Evolutionary conservation across 2,888 invertebrate genomes (phyloP).

Genomic region (Cenopis cana): DNA sequence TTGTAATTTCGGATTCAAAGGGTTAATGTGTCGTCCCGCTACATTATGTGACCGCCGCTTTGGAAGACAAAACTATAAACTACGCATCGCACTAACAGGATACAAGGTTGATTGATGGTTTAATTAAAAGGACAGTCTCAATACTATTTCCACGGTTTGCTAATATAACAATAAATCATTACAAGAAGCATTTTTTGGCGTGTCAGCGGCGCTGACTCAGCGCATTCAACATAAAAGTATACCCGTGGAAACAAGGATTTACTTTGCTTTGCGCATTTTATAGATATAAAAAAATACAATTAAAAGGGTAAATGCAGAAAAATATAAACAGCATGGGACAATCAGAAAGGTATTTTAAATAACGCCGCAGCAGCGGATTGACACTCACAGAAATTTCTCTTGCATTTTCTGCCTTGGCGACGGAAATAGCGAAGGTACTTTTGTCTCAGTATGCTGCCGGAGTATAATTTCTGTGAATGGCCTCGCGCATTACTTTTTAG

Average conservation of each 20-base stretch:
- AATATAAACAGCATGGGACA: neutral
- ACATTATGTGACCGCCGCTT: neutral
- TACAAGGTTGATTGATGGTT: neutral
- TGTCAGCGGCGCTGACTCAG: too few species aligned
- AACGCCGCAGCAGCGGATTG: neutral
- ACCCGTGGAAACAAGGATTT: neutral
- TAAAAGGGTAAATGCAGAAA: neutral
- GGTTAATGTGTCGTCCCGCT: neutral
- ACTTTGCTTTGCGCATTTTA: neutral
- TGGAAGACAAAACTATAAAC: neutral
- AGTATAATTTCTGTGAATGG: constrained; percentile 17
- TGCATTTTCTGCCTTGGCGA: neutral
- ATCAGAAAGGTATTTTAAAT: constrained; percentile 31
- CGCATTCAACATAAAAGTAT: neutral
- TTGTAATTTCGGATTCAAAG: neutral
- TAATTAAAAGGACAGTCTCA: neutral
- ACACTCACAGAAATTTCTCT: constrained; percentile 13
- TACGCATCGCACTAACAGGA: neutral
- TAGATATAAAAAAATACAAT: neutral
- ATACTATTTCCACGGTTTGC: neutral
- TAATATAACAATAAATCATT: neutral
- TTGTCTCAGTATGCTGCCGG: constrained; percentile 6
- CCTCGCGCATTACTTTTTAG: neutral
- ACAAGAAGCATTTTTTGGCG: neutral
- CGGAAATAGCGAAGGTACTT: constrained; percentile 10